These are phyloP conservation scores for Cygnus olor DNA, from an alignment of 2,797 vertebrate genomes.

Conservation along the genomic window DNA sequence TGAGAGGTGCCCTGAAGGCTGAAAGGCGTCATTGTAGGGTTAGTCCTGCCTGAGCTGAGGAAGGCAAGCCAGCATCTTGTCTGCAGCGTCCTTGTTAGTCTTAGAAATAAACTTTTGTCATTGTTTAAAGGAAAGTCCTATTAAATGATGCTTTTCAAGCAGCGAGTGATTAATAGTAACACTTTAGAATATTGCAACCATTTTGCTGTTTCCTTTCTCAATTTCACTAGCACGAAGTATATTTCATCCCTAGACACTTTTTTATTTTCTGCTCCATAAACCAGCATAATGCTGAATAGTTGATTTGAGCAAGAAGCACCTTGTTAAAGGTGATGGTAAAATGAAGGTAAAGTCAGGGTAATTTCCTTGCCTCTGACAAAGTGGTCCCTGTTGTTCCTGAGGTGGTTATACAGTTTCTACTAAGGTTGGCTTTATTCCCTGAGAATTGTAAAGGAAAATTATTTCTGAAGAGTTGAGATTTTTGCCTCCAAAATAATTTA, in stretches of 20 bases:
- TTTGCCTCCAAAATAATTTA: neutral
- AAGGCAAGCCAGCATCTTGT: neutral
- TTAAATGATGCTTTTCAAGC: neutral
- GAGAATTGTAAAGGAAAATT: neutral
- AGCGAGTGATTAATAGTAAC: neutral
- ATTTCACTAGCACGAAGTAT: neutral
- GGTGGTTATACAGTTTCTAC: neutral
- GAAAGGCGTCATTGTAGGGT: neutral
- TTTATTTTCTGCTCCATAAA: constrained; percentile 7
- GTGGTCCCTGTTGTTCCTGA: neutral
- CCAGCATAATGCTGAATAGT: neutral
- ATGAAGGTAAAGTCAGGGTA: neutral
- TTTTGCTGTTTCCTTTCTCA: neutral
- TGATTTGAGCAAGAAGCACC: neutral
- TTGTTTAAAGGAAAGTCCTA: neutral
- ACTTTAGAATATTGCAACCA: neutral
- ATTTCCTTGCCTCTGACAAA: neutral
- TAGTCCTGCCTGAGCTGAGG: neutral
- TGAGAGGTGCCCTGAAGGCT: neutral
- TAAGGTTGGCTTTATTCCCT: neutral
- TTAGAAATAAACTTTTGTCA: neutral
- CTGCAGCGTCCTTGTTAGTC: neutral
- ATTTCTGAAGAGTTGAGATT: neutral
- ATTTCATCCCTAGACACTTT: neutral
- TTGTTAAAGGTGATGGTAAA: constrained; percentile 19